phyloP scores from a whole-genome alignment of 1,140 invertebrate species.

The Stenopsyche tienmushanensis region DNA sequence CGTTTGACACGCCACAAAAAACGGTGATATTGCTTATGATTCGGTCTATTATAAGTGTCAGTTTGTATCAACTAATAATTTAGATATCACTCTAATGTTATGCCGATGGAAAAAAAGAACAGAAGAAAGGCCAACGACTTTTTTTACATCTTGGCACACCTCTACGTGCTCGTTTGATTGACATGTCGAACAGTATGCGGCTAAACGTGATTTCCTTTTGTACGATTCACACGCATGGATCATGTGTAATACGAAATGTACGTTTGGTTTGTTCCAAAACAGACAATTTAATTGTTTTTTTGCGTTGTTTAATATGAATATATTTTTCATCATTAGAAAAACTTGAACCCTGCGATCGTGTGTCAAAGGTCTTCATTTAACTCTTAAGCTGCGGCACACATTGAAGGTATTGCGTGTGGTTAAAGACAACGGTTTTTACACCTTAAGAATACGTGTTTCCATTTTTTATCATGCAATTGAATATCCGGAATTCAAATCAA shows the following conservation, averaged over 20 bases:
- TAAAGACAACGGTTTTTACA: too few species aligned
- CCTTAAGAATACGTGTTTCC: too few species aligned
- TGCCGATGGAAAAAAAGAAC: not conserved
- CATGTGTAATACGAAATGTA: not conserved
- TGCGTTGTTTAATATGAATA: too few species aligned
- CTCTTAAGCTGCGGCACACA: too few species aligned
- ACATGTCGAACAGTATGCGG: slow-evolving; percentile 2
- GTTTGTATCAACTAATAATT: slow-evolving; percentile 9
- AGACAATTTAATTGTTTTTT: too few species aligned
- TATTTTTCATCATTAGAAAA: too few species aligned
- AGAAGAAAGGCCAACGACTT: not conserved
- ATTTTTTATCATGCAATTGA: too few species aligned
- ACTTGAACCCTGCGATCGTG: too few species aligned
- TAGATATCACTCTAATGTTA: slow-evolving; percentile 7
- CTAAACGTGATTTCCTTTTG: not conserved
- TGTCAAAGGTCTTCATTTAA: too few species aligned
- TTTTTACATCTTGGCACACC: not conserved
- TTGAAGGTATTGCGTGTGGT: too few species aligned
- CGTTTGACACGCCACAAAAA: not conserved
- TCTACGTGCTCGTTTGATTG: not conserved
- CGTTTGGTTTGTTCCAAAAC: too few species aligned
- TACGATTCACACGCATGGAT: not conserved
- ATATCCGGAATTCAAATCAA: too few species aligned
- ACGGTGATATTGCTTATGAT: slow-evolving; percentile 6
- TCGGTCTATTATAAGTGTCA: slow-evolving; percentile 1